Percentiles rank a stretch among this genome's conserved stretches.
Conservation (phyloP, 2,888 invertebrate genomes). For the Hyppa rectilinea region DNA sequence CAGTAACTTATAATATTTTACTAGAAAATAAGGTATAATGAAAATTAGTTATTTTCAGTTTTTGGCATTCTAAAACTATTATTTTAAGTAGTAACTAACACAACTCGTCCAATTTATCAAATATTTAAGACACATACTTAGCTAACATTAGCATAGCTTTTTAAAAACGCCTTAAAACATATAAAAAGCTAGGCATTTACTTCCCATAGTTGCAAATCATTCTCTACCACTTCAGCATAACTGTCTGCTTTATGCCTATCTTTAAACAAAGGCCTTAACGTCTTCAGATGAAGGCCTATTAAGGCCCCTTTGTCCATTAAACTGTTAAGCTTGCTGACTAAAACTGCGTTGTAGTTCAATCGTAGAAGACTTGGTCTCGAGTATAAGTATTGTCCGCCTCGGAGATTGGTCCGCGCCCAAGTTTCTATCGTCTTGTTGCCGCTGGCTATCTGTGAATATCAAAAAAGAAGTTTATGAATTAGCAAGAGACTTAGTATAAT, state of each 20-base stretch:
- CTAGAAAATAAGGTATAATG: not conserved
- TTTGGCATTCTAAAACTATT: not conserved
- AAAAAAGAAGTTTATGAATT: conserved; percentile 16
- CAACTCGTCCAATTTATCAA: conserved; percentile 1
- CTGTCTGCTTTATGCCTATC: conserved; percentile 92
- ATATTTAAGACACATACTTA: conserved; percentile 5
- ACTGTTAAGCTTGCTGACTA: conserved; percentile 93
- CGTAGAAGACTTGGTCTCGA: conserved; percentile 95
- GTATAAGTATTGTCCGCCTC: conserved; percentile 94
- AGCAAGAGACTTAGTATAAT: not conserved
- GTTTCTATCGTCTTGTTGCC: conserved; percentile 94
- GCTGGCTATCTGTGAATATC: conserved; percentile 91
- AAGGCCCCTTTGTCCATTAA: conserved; percentile 95
- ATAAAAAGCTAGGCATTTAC: conserved; percentile 75
- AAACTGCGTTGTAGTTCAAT: conserved; percentile 93
- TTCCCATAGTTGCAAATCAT: conserved; percentile 96
- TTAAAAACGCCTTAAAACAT: conserved; percentile 1
- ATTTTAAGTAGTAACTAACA: conserved; percentile 34
- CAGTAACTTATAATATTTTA: not conserved
- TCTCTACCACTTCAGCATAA: conserved; percentile 96
- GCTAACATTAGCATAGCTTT: conserved; percentile 3
- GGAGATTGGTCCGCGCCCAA: conserved; percentile 93
- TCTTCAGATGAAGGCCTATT: conserved; percentile 93
- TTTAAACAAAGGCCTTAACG: conserved; percentile 94
- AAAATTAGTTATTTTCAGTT: not conserved